These are phyloP conservation scores for Gadopsis marmoratus DNA, from an alignment of 2,797 vertebrate genomes.

Conservation along the genomic window DNA sequence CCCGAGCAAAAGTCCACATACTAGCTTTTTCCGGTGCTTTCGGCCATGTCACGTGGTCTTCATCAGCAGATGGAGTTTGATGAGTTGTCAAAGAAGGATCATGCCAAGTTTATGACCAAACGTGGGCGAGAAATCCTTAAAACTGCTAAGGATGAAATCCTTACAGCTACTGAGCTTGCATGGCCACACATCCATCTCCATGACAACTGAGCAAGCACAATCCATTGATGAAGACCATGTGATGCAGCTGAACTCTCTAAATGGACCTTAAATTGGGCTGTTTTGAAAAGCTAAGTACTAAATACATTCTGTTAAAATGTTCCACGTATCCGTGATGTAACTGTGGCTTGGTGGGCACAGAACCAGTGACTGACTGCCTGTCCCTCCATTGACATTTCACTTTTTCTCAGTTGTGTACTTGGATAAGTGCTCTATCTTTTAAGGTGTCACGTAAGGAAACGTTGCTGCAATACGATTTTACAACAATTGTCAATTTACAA, in stretches of 20 bases:
- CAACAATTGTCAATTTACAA: constrained; percentile 24
- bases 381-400: not conserved
- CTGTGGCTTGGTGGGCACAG: not conserved
- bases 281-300: not conserved
- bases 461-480: constrained; percentile 14
- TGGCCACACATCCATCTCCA: not conserved
- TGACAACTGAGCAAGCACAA: not conserved
- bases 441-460: constrained; percentile 9
- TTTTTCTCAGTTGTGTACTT: not conserved
- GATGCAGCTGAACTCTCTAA: not conserved
- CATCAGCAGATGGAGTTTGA: not conserved
- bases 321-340: not conserved
- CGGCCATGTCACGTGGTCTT: not conserved
- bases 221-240: not conserved
- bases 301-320: not conserved
- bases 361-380: not conserved
- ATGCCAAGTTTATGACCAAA: not conserved
- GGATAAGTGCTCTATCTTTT: constrained; percentile 11
- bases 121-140: not conserved
- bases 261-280: not conserved
- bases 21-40: not conserved
- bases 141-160: not conserved
- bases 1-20: not conserved
- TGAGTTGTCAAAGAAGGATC: not conserved
- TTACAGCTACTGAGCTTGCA: not conserved